Conservation (phyloP, 2,888 invertebrate genomes). For the Calameuta idolon region DNA sequence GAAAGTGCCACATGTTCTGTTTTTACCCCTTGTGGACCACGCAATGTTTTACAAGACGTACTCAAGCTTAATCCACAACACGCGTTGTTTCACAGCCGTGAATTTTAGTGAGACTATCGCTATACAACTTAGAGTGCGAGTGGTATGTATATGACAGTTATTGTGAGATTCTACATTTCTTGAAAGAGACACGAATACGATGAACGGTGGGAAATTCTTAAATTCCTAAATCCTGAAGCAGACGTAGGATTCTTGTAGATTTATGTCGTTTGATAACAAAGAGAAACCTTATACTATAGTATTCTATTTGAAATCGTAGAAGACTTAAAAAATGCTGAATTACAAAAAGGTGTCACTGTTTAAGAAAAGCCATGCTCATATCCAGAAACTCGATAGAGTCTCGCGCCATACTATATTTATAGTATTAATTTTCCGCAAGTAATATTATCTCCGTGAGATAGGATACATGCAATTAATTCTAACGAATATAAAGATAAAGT, state of each 20-base stretch:
- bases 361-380: not conserved
- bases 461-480: conserved; percentile 30
- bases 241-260: not conserved
- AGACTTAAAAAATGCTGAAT: not conserved
- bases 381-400: no score
- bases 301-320: not conserved
- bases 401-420: not conserved
- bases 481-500: conserved; percentile 13
- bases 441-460: conserved; percentile 50
- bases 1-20: not conserved
- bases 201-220: not conserved
- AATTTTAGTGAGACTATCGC: conserved; percentile 17
- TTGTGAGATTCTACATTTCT: not conserved
- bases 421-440: conserved; percentile 21
- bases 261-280: not conserved
- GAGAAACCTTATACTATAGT: not conserved
- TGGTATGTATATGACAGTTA: not conserved
- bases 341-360: not conserved
- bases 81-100: conserved; percentile 21
- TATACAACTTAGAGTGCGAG: not conserved
- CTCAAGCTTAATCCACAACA: conserved; percentile 17
- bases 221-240: not conserved
- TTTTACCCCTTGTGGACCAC: conserved; percentile 14
- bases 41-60: conserved; percentile 17
- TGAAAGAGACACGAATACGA: not conserved